These are phyloP conservation scores for Priocnemis perturbator DNA, from an alignment of 2,888 invertebrate genomes.

Conservation along the genomic window DNA sequence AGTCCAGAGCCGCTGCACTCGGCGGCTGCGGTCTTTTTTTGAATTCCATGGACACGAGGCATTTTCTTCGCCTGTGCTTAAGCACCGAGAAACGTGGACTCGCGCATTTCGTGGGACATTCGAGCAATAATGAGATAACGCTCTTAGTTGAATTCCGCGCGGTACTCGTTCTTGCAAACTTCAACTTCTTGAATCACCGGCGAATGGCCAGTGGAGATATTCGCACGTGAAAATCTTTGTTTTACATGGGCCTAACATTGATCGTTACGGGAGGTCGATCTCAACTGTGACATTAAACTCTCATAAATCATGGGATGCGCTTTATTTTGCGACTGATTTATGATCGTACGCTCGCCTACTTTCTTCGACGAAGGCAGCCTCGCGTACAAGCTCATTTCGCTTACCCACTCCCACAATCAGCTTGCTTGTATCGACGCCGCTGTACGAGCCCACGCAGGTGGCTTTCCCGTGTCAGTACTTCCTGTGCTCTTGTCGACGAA, in stretches of 20 bases:
- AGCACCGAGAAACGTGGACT: no score
- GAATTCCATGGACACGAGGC: not conserved
- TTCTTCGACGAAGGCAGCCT: slow-evolving; percentile 18
- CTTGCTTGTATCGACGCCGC: slow-evolving; percentile 6
- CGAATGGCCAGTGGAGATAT: no score
- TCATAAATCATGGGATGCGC: slow-evolving; percentile 8
- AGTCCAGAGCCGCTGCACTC: not conserved
- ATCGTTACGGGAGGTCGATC: not conserved
- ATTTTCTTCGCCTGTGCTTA: not conserved
- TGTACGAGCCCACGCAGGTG: no score
- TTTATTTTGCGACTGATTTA: not conserved
- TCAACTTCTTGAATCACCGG: not conserved
- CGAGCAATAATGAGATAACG: not conserved
- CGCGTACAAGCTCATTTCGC: slow-evolving; percentile 18
- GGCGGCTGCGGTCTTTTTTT: slow-evolving; percentile 7
- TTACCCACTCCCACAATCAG: slow-evolving; percentile 10
- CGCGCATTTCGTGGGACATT: not conserved
- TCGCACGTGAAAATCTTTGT: no score
- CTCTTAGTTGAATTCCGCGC: not conserved
- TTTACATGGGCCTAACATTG: no score
- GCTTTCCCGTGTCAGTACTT: no score
- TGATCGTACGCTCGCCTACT: slow-evolving; percentile 26
- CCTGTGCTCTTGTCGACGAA: no score
- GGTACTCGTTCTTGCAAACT: not conserved
- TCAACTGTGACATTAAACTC: slow-evolving; percentile 13